These are phyloP conservation scores for Drosophila ananassae DNA, from an alignment of 1,140 invertebrate species.

Conservation along the genomic window DNA sequence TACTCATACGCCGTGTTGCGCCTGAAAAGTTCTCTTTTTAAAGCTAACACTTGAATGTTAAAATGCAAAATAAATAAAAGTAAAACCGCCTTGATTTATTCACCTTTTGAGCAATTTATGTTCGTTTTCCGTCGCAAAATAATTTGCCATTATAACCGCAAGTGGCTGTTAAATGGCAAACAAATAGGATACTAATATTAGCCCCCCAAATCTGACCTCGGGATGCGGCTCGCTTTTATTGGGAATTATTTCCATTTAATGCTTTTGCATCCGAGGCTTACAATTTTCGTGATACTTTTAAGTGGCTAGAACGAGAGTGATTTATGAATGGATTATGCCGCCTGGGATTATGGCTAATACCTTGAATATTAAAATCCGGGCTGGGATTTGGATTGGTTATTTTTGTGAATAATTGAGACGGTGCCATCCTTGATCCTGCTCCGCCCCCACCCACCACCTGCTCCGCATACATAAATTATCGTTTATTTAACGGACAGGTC, in stretches of 20 bases:
- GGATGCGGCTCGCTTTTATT: constrained; percentile 17
- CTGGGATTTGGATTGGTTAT: constrained; percentile 5
- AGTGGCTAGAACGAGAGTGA: constrained; percentile 27
- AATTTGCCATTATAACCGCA: constrained; percentile 24
- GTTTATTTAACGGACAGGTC: constrained; percentile 35
- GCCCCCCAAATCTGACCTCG: constrained; percentile 12
- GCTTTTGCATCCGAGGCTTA: constrained; percentile 19
- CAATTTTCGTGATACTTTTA: constrained; percentile 36
- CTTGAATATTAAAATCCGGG: constrained; percentile 26
- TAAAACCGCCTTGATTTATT: neutral
- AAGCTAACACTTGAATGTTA: neutral
- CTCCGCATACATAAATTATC: constrained; percentile 53
- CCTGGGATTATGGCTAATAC: constrained; percentile 15
- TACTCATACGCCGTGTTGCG: constrained; percentile 19
- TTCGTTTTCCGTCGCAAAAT: constrained; percentile 15
- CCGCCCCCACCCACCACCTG: neutral
- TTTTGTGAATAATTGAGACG: constrained; percentile 27
- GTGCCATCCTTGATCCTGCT: neutral
- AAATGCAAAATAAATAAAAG: no score
- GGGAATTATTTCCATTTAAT: constrained; percentile 27
- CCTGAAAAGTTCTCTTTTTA: neutral
- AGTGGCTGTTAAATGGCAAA: constrained; percentile 27
- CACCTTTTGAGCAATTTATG: neutral
- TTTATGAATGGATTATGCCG: constrained; percentile 15
- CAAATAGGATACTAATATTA: constrained; percentile 20